Base-by-base conservation (phyloP, 1,140 invertebrate genomes). In the Geopemphigus sp. region DNA sequence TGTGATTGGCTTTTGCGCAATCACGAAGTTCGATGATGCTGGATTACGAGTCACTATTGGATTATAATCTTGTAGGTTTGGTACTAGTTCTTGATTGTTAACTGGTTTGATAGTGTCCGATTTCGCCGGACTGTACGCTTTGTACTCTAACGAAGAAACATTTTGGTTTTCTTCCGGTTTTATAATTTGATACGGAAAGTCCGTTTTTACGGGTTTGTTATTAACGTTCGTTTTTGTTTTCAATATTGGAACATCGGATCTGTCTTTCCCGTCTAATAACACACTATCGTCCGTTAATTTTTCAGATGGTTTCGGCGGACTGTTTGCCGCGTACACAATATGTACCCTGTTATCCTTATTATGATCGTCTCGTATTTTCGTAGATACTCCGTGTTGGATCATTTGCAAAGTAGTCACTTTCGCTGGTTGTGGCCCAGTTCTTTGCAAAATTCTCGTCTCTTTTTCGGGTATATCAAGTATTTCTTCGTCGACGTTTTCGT, bases 361-460 rank as follows among this genome's bases (percentile, higher is more conserved):
- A 19, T n/a, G n/a, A n/a, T 73, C 80, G n/a, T 84, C 83, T 83
- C 83, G 50, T 29, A n/a, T 14, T 29, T 54, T 72, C 14, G 24
- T 29, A 10, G 74, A 17, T 5, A 39, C 5, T 11, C 56, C 39
- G 5, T 70, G 86, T 81, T 88, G 87, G 54, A 91, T 87, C 90
- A 91, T 91, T 84, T 91, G 90, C 45, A 92, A 83, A 0, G 90
- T 91, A 68, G 89, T 87, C 1, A 89, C 87, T 63, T 78, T 85
- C 54, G 57, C 83, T 17, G 81, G 73, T 47, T 82, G 82, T 59
- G 82, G 82, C 61, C 82, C 81, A n/a, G 84, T 83, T 50, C 80
- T 84, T 61, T 84, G 83, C 72, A 83, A 84, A 63, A 85, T 83
- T 24, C 82, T 81, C n/a, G 83, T 82, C 70, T 84, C 84, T 73